Base-by-base conservation (phyloP, 1,140 invertebrate genomes). In the Papilio dardanus region DNA sequence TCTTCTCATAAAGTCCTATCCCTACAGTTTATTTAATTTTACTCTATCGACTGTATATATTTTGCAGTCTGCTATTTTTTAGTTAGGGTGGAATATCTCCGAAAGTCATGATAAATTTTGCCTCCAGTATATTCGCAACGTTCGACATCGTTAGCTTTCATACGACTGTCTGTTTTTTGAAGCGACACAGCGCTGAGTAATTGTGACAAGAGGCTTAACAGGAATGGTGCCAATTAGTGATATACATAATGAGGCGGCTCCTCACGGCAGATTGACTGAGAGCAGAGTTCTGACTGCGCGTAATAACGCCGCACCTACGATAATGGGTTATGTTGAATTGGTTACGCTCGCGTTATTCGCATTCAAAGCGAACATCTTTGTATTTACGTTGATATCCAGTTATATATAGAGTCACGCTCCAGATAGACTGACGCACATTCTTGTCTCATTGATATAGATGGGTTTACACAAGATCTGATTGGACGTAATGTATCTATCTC, bases 161-260 rank as follows among this genome's bases (percentile, higher is more conserved):
- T 69, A 69, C 21, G 50, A 16, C 28, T 35, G 31, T 73, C 54
- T 62, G 54, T 62, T 62, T 58, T 73, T 73, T 58, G 50, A 58
- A 54, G 16, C 46, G 24, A 58, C 69, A 71, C 67, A 62, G 50
- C 46, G 40, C 50, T 46, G 67, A 69, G 46, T 31, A 58, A 31
- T 68, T 78, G 71, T 71, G 78, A 78, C 77, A 77, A 79, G 75
- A 67, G 74, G 77, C 78, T 82, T 82, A 82, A 76, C 74, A 81
- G 76, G 81, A 77, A 83, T 77, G 76, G 71, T 82, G 85, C 86
- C 86, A 90, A 90, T 90, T 90, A 90, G 81, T 77, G 79, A 79
- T 82, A 73, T 86, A 81, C 77, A 81, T 80, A 84, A 84, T 81
- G 79, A 77, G 75, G 66, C 62, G 74, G 79, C 75, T 79, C 80